phyloP scores from a whole-genome alignment of 2,888 invertebrate species.

The Onchidella celtica region DNA sequence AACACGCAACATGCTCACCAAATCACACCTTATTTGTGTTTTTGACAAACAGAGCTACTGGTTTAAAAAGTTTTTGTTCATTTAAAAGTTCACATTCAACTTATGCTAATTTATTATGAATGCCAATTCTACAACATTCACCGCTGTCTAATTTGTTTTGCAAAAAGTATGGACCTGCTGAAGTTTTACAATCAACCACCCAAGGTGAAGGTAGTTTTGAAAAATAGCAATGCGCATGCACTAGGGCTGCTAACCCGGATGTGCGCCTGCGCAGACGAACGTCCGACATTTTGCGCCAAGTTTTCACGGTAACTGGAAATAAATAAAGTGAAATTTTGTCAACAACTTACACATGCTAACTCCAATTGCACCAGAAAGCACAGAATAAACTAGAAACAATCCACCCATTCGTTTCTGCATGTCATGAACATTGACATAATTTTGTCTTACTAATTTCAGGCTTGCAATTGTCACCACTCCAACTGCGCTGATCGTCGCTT shows the following conservation, averaged over 20 bases:
- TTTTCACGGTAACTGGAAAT: conserved; percentile 54
- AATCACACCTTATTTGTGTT: too few species aligned
- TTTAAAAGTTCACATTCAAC: too few species aligned
- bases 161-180: neutral
- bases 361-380: neutral
- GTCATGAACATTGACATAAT: too few species aligned
- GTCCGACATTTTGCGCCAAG: conserved; percentile 79
- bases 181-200: conserved; percentile 14
- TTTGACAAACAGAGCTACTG: too few species aligned
- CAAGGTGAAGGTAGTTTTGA: conserved; percentile 18
- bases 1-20: too few species aligned
- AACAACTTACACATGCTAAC: neutral
- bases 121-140: too few species aligned
- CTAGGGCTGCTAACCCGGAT: conserved; percentile 60
- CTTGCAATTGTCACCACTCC: too few species aligned
- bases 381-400: neutral
- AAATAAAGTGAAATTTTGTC: conserved; percentile 16
- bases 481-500: conserved; percentile 13
- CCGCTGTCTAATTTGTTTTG: too few species aligned
- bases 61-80: too few species aligned
- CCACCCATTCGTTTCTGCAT: neutral
- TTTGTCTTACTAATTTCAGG: too few species aligned
- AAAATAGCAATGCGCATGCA: conserved; percentile 59
- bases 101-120: too few species aligned
- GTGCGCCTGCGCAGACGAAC: conserved; percentile 70